phyloP scores from a whole-genome alignment of 2,888 invertebrate genomes.

The Torymus aiolomorphi region DNA sequence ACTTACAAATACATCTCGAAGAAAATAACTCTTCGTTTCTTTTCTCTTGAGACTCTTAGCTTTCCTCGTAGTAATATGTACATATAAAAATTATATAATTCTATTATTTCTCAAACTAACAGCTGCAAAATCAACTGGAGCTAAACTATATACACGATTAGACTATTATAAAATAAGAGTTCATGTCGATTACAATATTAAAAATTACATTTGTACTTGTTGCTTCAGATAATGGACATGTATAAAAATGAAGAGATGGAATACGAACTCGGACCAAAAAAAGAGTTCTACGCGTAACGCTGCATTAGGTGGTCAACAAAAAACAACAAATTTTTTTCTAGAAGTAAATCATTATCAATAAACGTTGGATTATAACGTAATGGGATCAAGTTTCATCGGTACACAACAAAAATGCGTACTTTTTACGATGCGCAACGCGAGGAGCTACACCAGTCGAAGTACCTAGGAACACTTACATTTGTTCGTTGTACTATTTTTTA shows the following conservation, averaged over 20 bases:
- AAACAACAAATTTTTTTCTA: slow-evolving; percentile 58
- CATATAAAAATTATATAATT: no score
- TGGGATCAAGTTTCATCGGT: slow-evolving; percentile 74
- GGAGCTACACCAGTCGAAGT: slow-evolving; percentile 42
- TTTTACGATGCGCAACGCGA: slow-evolving; percentile 34
- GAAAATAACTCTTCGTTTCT: no score
- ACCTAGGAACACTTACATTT: slow-evolving; percentile 40
- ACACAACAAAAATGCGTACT: slow-evolving; percentile 36
- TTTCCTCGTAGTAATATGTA: no score
- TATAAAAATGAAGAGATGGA: slow-evolving; percentile 95
- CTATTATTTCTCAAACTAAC: no score
- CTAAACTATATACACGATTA: no score
- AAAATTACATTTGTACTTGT: slow-evolving; percentile 19
- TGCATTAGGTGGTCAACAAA: slow-evolving; percentile 31
- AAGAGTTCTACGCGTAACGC: slow-evolving; percentile 91
- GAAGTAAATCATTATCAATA: slow-evolving; percentile 70
- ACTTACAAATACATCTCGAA: no score
- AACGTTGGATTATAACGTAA: slow-evolving; percentile 68
- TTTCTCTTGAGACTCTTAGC: no score
- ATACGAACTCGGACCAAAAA: slow-evolving; percentile 91
- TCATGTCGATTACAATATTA: no score
- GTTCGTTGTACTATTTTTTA: slow-evolving; percentile 54
- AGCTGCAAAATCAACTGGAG: no score
- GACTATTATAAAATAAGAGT: no score
- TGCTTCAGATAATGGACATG: slow-evolving; percentile 89